Conservation (phyloP, 2,888 invertebrate genomes). For the Ganaspis brasiliensis region DNA sequence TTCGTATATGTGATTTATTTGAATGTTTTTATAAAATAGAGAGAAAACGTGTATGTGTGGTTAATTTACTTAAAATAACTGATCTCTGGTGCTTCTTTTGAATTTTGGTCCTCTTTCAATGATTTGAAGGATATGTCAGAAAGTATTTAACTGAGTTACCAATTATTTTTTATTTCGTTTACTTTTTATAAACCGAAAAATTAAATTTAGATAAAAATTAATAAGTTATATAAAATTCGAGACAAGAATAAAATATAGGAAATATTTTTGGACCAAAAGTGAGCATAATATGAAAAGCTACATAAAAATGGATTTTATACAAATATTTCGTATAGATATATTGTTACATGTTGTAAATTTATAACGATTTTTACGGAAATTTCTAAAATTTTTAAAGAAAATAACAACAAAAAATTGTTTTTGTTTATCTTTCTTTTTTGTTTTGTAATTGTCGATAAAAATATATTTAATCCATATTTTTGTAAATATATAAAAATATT, state of each 20-base stretch:
- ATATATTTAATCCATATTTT: background rate
- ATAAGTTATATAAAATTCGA: too few relatives aligned
- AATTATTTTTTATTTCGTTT: background rate
- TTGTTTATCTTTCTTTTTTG: background rate
- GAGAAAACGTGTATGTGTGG: background rate
- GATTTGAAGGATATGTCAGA: background rate
- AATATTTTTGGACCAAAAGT: background rate
- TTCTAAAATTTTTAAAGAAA: background rate
- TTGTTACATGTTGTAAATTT: background rate
- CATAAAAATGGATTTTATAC: background rate
- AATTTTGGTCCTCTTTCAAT: background rate
- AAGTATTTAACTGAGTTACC: background rate
- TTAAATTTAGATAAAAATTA: too few relatives aligned
- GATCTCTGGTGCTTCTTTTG: constrained; percentile 7
- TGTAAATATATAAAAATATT: constrained; percentile 5
- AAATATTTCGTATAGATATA: background rate
- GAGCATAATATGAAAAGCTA: background rate
- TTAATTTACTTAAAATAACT: constrained; percentile 5
- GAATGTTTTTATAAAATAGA: background rate
- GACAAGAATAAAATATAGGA: too few relatives aligned
- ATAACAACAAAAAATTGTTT: background rate
- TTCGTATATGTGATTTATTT: background rate
- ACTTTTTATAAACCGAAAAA: too few relatives aligned
- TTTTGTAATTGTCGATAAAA: constrained; percentile 6
- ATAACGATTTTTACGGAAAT: background rate